Evolutionary conservation across 2,888 invertebrate species (phyloP).

Genomic region (Himalopsyche anomala): DNA sequence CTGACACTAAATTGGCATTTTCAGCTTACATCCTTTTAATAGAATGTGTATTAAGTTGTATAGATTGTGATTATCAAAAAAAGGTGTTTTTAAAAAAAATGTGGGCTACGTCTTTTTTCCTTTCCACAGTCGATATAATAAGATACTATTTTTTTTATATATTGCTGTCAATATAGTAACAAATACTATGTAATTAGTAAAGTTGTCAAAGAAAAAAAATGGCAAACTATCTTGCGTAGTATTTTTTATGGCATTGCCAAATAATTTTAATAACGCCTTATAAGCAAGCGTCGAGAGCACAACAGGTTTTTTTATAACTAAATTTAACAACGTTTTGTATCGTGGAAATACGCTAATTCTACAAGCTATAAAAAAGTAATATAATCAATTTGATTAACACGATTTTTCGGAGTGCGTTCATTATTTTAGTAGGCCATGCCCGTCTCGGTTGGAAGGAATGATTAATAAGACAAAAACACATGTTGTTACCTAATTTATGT

Average conservation of each 20-base stretch:
- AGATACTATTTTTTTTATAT: too few relatives aligned
- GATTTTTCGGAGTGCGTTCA: neutral
- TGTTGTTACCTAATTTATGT: neutral
- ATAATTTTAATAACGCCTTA: conserved; percentile 1
- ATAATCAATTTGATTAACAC: conserved; percentile 11
- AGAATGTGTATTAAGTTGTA: too few relatives aligned
- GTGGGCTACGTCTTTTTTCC: too few relatives aligned
- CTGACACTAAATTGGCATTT: too few relatives aligned
- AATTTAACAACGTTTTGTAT: neutral
- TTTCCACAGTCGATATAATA: too few relatives aligned
- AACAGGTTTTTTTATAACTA: neutral
- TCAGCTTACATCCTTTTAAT: too few relatives aligned
- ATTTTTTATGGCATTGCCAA: conserved; percentile 3
- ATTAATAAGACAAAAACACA: conserved; percentile 29
- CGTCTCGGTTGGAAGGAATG: neutral
- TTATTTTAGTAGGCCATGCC: conserved; percentile 26
- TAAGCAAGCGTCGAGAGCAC: neutral
- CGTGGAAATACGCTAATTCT: neutral
- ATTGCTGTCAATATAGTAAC: too few relatives aligned
- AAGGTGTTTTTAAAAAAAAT: too few relatives aligned
- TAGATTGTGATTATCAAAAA: too few relatives aligned
- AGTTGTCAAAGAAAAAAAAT: neutral
- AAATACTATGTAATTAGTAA: neutral
- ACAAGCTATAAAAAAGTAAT: neutral
- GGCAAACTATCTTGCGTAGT: neutral